Evolutionary conservation across 2,113 vertebrate species (phyloP).

Genomic region (Cariama cristata): DNA sequence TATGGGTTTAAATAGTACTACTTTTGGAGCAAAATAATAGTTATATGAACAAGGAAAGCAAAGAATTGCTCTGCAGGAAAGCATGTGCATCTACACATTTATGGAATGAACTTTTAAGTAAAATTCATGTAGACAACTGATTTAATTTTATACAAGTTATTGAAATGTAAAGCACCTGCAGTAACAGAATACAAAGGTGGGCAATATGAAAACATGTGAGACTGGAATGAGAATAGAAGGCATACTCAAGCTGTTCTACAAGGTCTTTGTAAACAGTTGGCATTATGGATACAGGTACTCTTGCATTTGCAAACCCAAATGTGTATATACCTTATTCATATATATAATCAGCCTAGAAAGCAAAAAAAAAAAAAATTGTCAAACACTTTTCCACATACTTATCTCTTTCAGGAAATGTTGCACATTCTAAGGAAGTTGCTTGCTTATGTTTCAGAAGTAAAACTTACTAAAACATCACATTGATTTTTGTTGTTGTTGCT

Average conservation of each 20-base stretch:
- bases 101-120: background rate
- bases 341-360: background rate
- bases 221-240: background rate
- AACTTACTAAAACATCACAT: background rate
- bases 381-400: background rate
- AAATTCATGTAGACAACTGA: background rate
- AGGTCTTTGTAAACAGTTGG: background rate
- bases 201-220: background rate
- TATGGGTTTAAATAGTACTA: background rate
- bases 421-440: background rate
- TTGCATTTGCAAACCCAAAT: background rate
- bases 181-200: background rate
- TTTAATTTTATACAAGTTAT: background rate
- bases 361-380: background rate
- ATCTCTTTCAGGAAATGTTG: background rate
- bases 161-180: background rate
- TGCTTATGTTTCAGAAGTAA: constrained; percentile 43
- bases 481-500: background rate
- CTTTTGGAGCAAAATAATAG: background rate
- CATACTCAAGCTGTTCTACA: background rate
- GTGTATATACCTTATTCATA: background rate
- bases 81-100: background rate
- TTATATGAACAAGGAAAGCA: background rate
- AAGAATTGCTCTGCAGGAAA: background rate
- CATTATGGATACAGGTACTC: background rate